Percentiles rank a stretch among this genome's conserved stretches.
phyloP scores from a whole-genome alignment of 2,113 vertebrate genomes.

The Apteryx mantelli region DNA sequence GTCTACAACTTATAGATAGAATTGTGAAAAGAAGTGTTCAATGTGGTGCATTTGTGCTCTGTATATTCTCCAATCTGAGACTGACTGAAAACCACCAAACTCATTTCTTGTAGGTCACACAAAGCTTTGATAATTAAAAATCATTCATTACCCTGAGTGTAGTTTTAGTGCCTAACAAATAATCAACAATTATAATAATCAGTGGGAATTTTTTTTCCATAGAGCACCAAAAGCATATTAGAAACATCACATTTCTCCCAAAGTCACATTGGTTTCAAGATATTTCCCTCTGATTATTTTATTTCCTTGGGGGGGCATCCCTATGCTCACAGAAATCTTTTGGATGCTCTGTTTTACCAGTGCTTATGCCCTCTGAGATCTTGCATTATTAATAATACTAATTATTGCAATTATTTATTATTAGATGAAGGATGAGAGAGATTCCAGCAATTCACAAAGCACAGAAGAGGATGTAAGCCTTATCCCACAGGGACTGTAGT shows the following conservation, averaged over 20 bases:
- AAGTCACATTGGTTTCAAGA: not conserved
- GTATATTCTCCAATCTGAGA: not conserved
- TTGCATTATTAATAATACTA: constrained; percentile 63
- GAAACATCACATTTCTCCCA: not conserved
- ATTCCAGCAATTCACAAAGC: constrained; percentile 14
- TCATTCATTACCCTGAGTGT: not conserved
- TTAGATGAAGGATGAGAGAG: constrained; percentile 19
- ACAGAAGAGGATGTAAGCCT: not conserved
- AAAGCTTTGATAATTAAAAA: constrained; percentile 55
- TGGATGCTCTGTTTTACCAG: constrained; percentile 22
- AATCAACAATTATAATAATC: constrained; percentile 30
- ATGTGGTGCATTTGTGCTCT: not conserved
- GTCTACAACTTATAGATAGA: not conserved
- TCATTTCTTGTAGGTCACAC: not conserved
- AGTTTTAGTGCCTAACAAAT: constrained; percentile 26
- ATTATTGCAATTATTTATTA: constrained; percentile 67
- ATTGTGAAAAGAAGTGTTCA: not conserved
- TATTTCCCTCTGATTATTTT: constrained; percentile 47
- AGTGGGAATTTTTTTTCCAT: not conserved
- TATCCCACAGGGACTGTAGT: not conserved
- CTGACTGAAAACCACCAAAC: not conserved
- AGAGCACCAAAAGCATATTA: not conserved
- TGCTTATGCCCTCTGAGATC: constrained; percentile 8
- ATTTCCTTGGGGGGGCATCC: constrained; percentile 10
- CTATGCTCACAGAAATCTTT: not conserved